A percentile compares a stretch with the other conserved stretches of the same genome.
phyloP scores from a whole-genome alignment of 2,888 invertebrate genomes.

The Ophioninae sp. region DNA sequence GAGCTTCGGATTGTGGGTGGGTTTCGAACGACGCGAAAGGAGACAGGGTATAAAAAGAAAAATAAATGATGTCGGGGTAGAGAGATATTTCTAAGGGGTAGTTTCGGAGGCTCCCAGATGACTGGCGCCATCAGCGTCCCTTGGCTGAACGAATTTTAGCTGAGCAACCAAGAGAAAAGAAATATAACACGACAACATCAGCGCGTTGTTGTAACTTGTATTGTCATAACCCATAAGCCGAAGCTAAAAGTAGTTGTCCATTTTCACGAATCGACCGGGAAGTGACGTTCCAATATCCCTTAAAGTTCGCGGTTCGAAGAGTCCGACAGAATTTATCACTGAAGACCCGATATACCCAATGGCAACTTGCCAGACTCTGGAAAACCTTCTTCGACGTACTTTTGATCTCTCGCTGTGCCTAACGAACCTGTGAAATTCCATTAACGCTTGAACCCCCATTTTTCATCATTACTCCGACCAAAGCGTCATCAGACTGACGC shows the following conservation, averaged over 20 bases:
- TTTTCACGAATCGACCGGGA: no score
- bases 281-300: no score
- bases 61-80: conserved; percentile 35
- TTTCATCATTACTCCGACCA: no score
- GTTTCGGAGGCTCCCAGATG: conserved; percentile 58
- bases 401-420: conserved; percentile 5
- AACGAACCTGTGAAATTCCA: conserved; percentile 9
- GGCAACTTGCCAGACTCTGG: conserved; percentile 12
- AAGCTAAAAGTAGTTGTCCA: no score
- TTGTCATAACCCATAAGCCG: background rate
- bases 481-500: no score
- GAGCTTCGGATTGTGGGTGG: no score
- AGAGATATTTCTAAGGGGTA: conserved; percentile 42
- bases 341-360: background rate
- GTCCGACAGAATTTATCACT: background rate
- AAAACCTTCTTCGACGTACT: conserved; percentile 6
- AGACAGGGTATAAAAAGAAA: conserved; percentile 50
- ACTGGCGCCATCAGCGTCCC: conserved; percentile 59
- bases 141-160: conserved; percentile 13
- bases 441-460: background rate
- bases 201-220: background rate
- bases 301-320: background rate
- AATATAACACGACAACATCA: conserved; percentile 2
- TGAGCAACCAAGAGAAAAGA: conserved; percentile 7
- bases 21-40: conserved; percentile 14